Conservation (phyloP, 2,113 vertebrate genomes). For the Notechis scutatus region DNA sequence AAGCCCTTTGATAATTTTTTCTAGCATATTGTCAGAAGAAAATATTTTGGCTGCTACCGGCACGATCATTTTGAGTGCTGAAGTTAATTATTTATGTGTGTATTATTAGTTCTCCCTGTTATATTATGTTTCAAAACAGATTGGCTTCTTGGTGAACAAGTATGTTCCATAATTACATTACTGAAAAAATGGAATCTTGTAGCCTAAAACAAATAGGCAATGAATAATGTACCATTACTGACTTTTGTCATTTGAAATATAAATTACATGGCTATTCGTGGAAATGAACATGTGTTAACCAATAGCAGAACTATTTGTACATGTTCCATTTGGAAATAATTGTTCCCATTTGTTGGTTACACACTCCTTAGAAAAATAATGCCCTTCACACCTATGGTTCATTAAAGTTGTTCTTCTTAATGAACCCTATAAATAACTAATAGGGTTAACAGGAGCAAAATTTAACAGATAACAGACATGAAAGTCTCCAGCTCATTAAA, state of each 20-base stretch:
- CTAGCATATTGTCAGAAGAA: not conserved
- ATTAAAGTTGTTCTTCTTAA: not conserved
- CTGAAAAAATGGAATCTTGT: not conserved
- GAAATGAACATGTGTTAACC: not conserved
- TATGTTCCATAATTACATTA: not conserved
- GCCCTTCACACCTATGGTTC: not conserved
- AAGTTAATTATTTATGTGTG: not conserved
- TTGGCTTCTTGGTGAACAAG: not conserved
- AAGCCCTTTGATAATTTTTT: not conserved
- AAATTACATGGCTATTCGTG: not conserved
- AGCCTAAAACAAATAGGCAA: not conserved
- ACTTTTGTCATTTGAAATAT: not conserved
- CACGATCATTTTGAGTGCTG: not conserved
- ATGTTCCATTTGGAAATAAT: not conserved
- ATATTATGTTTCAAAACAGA: not conserved
- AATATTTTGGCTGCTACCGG: not conserved
- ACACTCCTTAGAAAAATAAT: not conserved
- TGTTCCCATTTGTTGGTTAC: accelerated
- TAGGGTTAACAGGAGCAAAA: not conserved
- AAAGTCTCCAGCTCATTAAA: not conserved
- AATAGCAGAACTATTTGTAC: not conserved
- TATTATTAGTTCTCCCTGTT: not conserved
- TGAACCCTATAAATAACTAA: not conserved
- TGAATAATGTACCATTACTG: not conserved
- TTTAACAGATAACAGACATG: not conserved